Percentiles rank a stretch among this genome's conserved stretches.
phyloP scores from a whole-genome alignment of 2,888 invertebrate genomes.

The Plagiodera versicolora region DNA sequence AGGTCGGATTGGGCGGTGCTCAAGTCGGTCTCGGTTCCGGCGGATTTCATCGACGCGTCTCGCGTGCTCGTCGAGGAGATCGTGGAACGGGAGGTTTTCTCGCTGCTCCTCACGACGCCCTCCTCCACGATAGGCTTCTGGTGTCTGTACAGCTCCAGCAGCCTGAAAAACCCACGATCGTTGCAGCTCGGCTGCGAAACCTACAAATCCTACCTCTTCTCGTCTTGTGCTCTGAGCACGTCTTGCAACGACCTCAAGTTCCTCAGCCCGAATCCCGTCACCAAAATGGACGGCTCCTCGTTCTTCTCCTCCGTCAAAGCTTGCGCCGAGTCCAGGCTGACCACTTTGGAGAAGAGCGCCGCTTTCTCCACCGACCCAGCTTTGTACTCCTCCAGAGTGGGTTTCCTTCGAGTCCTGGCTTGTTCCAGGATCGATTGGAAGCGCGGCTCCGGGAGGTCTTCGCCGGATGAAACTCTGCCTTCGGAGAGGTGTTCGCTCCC shows the following conservation, averaged over 20 bases:
- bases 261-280: constrained; percentile 46
- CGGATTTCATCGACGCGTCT: neutral
- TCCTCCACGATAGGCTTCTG: constrained; percentile 1
- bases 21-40: constrained; percentile 29
- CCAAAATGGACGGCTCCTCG: constrained; percentile 37
- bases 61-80: neutral
- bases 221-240: constrained; percentile 36
- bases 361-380: neutral
- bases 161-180: neutral
- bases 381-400: neutral
- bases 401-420: neutral
- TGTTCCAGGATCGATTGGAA: neutral
- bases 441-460: neutral
- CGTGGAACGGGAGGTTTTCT: neutral
- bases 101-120: neutral
- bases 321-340: constrained; percentile 12
- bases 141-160: constrained; percentile 5
- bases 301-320: constrained; percentile 9
- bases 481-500: neutral
- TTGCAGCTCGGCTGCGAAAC: no score
- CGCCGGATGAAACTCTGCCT: neutral
- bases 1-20: constrained; percentile 4
- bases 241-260: constrained; percentile 43
- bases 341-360: constrained; percentile 6
- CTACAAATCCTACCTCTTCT: constrained; percentile 21